Evolutionary conservation across 2,113 vertebrate genomes (phyloP), one percentile per base, ranked within the genome.

Genomic region (Mastomys coucha): DNA sequence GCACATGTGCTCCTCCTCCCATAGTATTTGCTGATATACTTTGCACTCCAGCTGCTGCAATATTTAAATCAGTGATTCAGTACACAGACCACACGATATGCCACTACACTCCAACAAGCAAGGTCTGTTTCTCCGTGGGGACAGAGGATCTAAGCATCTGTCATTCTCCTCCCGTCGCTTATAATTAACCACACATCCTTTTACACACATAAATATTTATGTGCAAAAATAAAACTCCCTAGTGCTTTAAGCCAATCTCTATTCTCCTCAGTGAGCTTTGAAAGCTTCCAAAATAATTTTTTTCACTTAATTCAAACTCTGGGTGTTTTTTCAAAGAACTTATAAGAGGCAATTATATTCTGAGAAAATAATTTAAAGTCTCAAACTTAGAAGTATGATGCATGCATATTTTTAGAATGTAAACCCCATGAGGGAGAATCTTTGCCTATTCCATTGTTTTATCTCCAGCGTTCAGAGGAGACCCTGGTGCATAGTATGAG

Each of bases 161-260:
- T 98, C 98, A 98, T 96, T 98, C 97, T 98, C 96, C 91, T 98
- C 97, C 98, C 72, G 95, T 98, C 90, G 90, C 98, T 98, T 98
- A 97, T 97, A 98, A 99, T 98, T 98, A 98, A 98, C 97, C 87
- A 96, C 86, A 97, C 39, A 87, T 6, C 91, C 95, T 97, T 98
- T 98, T 98, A 97, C 97, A 98, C 98, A 98, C 96, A 98, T 98
- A 98, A 98, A 98, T 99, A 98, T 98, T 98, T 98, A 98, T 98
- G 97, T 92, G 97, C 91, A 97, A 98, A 98, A 96, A 97, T 95
- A 97, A 98, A 98, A 95, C 94, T 98, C 98, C 95, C 96, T 93
- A 28, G 87, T 98, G 94, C 77, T 98, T 98, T 97, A 98, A 98
- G 96, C 88, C 89, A 97, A 95, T 97, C 96, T 98, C 20, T 12